Evolutionary conservation across 2,797 vertebrate species (phyloP), one percentile per base, ranked within the genome.

Genomic region (Halcyon chelicuti): DNA sequence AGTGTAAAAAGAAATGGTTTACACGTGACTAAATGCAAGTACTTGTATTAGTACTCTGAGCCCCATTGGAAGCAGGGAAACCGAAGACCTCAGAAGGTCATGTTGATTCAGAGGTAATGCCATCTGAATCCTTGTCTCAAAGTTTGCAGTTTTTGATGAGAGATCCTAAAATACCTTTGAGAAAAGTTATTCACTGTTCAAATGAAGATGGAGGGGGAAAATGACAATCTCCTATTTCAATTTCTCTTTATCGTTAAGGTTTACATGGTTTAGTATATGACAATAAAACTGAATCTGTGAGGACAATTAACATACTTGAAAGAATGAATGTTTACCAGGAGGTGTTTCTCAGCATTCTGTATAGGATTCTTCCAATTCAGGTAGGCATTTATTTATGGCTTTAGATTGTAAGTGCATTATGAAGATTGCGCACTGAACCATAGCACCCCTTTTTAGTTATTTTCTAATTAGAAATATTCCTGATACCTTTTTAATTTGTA

Each of bases 311-410:
- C 97, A 99, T 99, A 96, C 98, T 99, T 68, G 99, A 99, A 96
- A 98, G 99, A 93, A 99, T 99, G 99, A 99, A 99, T 98, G 99
- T 99, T 97, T 99, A 99, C 98, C 99, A 99, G 94, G 99, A 99
- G 96, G 99, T 99, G 95, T 98, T 99, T 92, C 99, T 99, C 96
- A 98, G 99, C 79, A 95, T 99, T 96, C 98, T 99, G 90, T 99
- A 99, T 98, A 98, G 98, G 97, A 88, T 98, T 90, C 97, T 99
- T 86, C 99, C 99, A 88, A 97, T 99, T 90, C 98, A 99, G 99
- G 99, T 99, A 98, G 83, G 98, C 94, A 66, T 82, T 90, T 75
- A 94, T 94, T 96, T 97, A 82, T 88, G 55, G 81, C 70, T 94
- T 85, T 72, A 93, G 84, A 86, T 40, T 90, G 33, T 85, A 92